Conservation (phyloP, 2,113 vertebrate species). For the Physeter macrocephalus region DNA sequence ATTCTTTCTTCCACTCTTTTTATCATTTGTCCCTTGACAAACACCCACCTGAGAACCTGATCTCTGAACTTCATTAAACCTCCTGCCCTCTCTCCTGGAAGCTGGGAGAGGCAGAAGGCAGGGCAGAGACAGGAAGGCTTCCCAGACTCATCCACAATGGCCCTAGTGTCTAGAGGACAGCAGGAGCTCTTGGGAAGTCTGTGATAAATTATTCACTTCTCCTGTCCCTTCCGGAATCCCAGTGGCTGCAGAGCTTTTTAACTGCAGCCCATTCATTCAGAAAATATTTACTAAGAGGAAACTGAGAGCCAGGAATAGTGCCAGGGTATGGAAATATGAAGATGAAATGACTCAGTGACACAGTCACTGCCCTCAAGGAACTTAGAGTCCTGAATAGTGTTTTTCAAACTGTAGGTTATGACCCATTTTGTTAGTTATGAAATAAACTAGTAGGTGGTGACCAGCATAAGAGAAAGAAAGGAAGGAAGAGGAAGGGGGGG, state of each 20-base stretch:
- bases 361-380: constrained; percentile 65
- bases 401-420: constrained; percentile 41
- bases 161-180: constrained; percentile 46
- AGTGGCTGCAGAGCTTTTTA: constrained; percentile 37
- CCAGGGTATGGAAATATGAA: constrained; percentile 25
- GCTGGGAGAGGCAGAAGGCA: not conserved
- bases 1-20: constrained; percentile 6
- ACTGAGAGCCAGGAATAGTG: constrained; percentile 14
- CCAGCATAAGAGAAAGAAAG: not conserved
- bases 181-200: constrained; percentile 59
- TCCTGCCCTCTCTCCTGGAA: constrained; percentile 55
- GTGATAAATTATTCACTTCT: constrained; percentile 63
- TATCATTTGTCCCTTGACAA: constrained; percentile 37
- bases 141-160: constrained; percentile 58
- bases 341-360: constrained; percentile 30
- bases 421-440: not conserved
- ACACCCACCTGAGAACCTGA: constrained; percentile 25
- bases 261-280: constrained; percentile 65
- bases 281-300: constrained; percentile 52
- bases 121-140: not conserved
- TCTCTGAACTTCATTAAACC: constrained; percentile 60
- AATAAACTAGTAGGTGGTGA: not conserved
- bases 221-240: constrained; percentile 63
- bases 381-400: constrained; percentile 45
- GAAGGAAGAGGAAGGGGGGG: not conserved